Percentiles rank a stretch among this genome's conserved stretches.
These are phyloP conservation scores for Drosophila pachea DNA, from an alignment of 1,140 invertebrate genomes.

Conservation along the genomic window DNA sequence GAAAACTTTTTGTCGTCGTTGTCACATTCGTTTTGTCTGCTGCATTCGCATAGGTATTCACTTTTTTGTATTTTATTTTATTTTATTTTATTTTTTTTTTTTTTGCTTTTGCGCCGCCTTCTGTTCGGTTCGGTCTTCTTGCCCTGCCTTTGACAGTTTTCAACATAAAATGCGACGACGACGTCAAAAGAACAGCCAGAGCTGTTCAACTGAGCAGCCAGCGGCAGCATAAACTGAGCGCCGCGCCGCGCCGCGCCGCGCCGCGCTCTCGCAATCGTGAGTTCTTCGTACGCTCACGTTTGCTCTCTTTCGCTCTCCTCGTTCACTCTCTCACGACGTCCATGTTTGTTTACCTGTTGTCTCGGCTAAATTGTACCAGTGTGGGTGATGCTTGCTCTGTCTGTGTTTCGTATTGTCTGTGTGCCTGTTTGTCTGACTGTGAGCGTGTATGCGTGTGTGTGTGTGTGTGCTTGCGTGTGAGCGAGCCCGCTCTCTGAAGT, in stretches of 20 bases:
- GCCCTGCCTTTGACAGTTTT: conserved; percentile 69
- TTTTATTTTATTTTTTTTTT: conserved; percentile 26
- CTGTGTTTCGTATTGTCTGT: conserved; percentile 1
- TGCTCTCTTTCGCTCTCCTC: conserved; percentile 17
- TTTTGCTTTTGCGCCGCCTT: conserved; percentile 59
- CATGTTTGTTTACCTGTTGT: conserved; percentile 74
- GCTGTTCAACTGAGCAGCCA: conserved; percentile 54
- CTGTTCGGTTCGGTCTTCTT: conserved; percentile 56
- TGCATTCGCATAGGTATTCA: conserved; percentile 67
- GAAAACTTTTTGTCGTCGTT: conserved; percentile 67
- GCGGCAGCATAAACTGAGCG: conserved; percentile 66
- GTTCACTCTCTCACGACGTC: conserved; percentile 23
- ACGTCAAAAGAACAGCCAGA: conserved; percentile 50
- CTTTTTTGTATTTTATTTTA: conserved; percentile 23
- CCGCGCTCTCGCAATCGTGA: conserved; percentile 16
- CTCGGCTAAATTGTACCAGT: conserved; percentile 25
- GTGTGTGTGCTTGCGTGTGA: conserved; percentile 20
- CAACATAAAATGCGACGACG: conserved; percentile 68
- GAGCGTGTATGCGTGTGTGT: conserved; percentile 8
- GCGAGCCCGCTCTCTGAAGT: conserved; percentile 64
- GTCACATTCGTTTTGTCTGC: conserved; percentile 73
- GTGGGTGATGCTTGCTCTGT: conserved; percentile 27
- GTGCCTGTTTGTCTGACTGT: conserved; percentile 18
- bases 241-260: conserved; percentile 6
- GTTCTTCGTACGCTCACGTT: conserved; percentile 4